Conservation (phyloP, 2,113 vertebrate genomes). For the Apistogramma diplotaenia region DNA sequence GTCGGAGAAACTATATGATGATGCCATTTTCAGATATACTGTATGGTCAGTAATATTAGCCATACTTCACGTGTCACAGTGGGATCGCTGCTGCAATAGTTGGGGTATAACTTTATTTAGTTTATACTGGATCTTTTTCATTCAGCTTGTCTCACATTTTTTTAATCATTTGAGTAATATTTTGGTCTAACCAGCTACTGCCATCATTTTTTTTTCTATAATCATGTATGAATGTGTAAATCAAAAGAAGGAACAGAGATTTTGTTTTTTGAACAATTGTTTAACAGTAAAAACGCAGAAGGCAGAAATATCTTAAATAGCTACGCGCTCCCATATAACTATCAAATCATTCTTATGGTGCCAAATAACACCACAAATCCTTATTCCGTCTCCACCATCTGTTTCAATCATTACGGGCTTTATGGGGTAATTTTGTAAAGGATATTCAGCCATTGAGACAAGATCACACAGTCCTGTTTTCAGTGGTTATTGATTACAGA, state of each 20-base stretch:
- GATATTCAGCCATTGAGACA: conserved; percentile 16
- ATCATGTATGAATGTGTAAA: background rate
- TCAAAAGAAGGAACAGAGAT: background rate
- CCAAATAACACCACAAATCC: conserved; percentile 34
- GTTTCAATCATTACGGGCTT: conserved; percentile 45
- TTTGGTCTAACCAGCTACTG: background rate
- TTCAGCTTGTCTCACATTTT: background rate
- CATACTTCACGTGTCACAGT: background rate
- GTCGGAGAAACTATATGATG: background rate
- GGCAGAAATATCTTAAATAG: background rate
- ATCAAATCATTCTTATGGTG: conserved; percentile 7
- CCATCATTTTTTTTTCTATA: background rate
- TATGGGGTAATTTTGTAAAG: conserved; percentile 22
- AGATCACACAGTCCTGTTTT: conserved; percentile 44
- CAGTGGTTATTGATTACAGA: conserved; percentile 51
- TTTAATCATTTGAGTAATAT: background rate
- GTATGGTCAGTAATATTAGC: no score
- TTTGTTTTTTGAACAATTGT: background rate
- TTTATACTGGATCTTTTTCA: background rate
- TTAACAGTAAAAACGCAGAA: background rate
- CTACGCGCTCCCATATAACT: background rate
- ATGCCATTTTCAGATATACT: no score
- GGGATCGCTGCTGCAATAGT: background rate
- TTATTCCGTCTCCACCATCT: conserved; percentile 26
- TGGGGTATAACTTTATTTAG: conserved; percentile 18